Evolutionary conservation across 2,888 invertebrate genomes (phyloP), one percentile per base, ranked within the genome.

Genomic region (Ischnura elegans): DNA sequence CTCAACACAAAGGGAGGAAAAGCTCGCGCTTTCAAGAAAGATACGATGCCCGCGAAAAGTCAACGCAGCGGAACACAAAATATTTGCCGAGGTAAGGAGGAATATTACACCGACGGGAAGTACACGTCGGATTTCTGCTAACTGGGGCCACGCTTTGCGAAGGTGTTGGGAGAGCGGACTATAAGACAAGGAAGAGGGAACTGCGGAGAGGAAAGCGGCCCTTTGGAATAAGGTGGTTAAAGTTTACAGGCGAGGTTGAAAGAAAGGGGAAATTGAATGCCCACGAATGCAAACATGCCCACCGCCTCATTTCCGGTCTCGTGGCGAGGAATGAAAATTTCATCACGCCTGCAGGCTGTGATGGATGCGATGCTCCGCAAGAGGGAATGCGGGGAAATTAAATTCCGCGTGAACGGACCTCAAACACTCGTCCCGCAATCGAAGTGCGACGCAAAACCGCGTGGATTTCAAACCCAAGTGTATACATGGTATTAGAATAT

Each of bases 261-360:
- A 13, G 87, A n/a, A 47, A 6, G 51, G n/a, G 55, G 47, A 47
- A 29, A 36, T 47, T 51, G 21, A 87, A 51, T 55, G 87, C 51
- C 36, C 51, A 87, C 87, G 36, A 36, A 45, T 43, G 51, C 29
- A 87, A 55, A 36, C 55, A 42, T 36, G 25, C 25, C 47, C 55
- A 55, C 87, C 46, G 87, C 36, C 87, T 87, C 87, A 87, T 87
- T 87, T 87, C 87, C 87, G 87, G 87, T 87, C 87, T 55, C 86
- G 43, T 21, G 86, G 45, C 86, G 10, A 36, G 25, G 29, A 87
- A 3, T 36, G 42, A 87, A 87, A 43, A 51, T 36, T 47, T 87
- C 47, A 66, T 66, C 29, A 6, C 29, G 29, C 66, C n/a, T 10
- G 29, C 1, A 5, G 66, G 66, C 4, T n/a, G 6, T 13, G 66